phyloP scores from a whole-genome alignment of 2,888 invertebrate genomes.

The Acleris holmiana region DNA sequence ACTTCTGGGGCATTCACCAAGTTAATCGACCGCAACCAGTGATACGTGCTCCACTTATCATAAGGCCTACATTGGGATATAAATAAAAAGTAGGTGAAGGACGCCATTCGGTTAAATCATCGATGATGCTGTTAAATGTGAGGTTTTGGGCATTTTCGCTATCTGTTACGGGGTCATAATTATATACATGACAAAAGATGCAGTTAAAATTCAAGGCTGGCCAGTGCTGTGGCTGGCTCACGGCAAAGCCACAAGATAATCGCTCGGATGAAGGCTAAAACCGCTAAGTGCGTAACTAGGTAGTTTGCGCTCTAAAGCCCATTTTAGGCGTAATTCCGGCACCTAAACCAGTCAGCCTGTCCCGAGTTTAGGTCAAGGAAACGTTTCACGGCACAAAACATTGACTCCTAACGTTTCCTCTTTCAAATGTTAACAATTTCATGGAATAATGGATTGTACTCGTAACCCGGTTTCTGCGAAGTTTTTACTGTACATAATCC shows the following conservation, averaged over 20 bases:
- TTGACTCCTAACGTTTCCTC: conserved; percentile 18
- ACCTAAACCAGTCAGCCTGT: not conserved
- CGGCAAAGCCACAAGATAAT: conserved; percentile 12
- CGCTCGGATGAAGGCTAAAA: conserved; percentile 19
- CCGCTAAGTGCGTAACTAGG: conserved; percentile 17
- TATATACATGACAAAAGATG: conserved; percentile 36
- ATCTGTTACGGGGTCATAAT: conserved; percentile 49
- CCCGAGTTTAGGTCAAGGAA: conserved; percentile 30
- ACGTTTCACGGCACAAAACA: conserved; percentile 2
- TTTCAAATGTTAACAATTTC: conserved; percentile 31
- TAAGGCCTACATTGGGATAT: not conserved
- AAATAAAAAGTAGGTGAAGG: conserved; percentile 52
- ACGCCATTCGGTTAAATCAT: conserved; percentile 44
- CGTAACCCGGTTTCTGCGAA: not conserved
- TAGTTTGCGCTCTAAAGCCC: conserved; percentile 16
- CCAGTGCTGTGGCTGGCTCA: conserved; percentile 11
- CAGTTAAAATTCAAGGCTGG: conserved; percentile 35
- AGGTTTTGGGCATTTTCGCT: conserved; percentile 44
- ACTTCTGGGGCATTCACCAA: too few relatives aligned
- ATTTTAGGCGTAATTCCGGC: conserved; percentile 32
- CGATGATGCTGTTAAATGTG: conserved; percentile 43
- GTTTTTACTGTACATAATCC: not conserved
- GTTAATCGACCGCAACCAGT: conserved; percentile 15
- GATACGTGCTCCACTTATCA: conserved; percentile 33
- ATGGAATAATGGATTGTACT: not conserved